These are phyloP conservation scores for Parazoanthus atlanticus DNA, from an alignment of 92 coral and sea anemone species.

Conservation along the genomic window DNA sequence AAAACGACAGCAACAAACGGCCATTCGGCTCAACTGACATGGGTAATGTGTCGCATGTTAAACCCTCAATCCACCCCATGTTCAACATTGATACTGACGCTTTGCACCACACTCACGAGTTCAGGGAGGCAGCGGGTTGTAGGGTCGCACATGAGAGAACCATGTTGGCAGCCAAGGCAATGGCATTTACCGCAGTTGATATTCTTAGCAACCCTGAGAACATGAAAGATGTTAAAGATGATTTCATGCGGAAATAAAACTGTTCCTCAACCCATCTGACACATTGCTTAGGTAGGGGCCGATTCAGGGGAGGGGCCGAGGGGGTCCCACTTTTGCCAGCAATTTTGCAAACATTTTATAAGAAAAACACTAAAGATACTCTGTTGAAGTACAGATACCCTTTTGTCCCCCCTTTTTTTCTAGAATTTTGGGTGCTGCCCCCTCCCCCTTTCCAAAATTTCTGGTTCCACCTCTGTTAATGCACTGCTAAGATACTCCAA, in stretches of 20 bases:
- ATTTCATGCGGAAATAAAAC: conserved; percentile 29
- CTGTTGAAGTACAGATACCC: too few relatives aligned
- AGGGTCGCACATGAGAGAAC: conserved; percentile 53
- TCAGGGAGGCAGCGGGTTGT: conserved; percentile 51
- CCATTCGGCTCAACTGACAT: conserved; percentile 63
- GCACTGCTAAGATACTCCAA: too few relatives aligned
- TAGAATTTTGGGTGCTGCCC: too few relatives aligned
- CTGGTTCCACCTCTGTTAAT: too few relatives aligned
- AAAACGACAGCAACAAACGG: conserved; percentile 42
- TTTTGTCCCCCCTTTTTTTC: too few relatives aligned
- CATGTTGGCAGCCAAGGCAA: conserved; percentile 60
- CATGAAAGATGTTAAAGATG: conserved; percentile 41
- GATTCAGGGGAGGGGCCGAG: too few relatives aligned
- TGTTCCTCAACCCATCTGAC: background rate
- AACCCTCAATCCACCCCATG: conserved; percentile 62
- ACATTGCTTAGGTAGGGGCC: background rate
- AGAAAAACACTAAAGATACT: too few relatives aligned
- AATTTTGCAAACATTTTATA: too few relatives aligned
- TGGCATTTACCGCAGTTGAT: conserved; percentile 63
- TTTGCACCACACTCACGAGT: conserved; percentile 50
- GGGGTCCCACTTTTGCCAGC: too few relatives aligned
- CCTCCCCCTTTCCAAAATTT: too few relatives aligned
- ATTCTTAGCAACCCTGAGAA: conserved; percentile 50
- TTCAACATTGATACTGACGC: conserved; percentile 50
- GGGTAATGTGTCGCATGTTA: conserved; percentile 58